phyloP scores from a whole-genome alignment of 2,888 invertebrate species.

The Tillus elongatus region DNA sequence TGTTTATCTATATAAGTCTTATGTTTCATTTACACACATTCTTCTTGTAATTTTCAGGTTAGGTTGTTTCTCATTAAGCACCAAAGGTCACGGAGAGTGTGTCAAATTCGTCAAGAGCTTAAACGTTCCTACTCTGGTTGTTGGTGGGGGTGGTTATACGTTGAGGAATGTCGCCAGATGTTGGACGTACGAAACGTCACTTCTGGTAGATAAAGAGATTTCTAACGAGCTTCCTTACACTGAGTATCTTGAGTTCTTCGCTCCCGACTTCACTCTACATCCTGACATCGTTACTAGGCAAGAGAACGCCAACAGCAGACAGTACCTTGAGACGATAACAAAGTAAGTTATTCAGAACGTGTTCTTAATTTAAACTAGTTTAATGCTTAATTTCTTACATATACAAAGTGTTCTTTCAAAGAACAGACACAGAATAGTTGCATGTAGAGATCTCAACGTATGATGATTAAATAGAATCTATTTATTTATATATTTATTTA shows the following conservation, averaged over 20 bases:
- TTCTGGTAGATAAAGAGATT: slow-evolving; percentile 86
- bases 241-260: slow-evolving; percentile 95
- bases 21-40: too few species aligned
- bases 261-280: slow-evolving; percentile 92
- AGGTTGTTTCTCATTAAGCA: slow-evolving; percentile 93
- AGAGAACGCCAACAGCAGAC: slow-evolving; percentile 91
- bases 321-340: slow-evolving; percentile 87
- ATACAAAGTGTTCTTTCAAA: too few species aligned
- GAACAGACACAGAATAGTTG: not conserved
- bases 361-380: too few species aligned
- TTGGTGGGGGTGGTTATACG: slow-evolving; percentile 74
- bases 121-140: slow-evolving; percentile 69
- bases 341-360: slow-evolving; percentile 40
- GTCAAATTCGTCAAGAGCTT: slow-evolving; percentile 91
- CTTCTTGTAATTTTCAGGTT: slow-evolving; percentile 51
- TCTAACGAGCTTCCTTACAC: slow-evolving; percentile 92
- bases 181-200: slow-evolving; percentile 97
- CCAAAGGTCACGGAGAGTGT: slow-evolving; percentile 94
- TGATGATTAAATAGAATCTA: too few species aligned
- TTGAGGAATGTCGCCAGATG: slow-evolving; percentile 94
- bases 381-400: too few species aligned
- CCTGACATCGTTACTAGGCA: slow-evolving; percentile 81
- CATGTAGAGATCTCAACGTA: too few species aligned
- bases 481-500: too few species aligned
- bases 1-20: too few species aligned